Base-by-base conservation (phyloP, 35 echinoderm and acorn worm genomes). In the Heliocidaris erythrogramma region DNA sequence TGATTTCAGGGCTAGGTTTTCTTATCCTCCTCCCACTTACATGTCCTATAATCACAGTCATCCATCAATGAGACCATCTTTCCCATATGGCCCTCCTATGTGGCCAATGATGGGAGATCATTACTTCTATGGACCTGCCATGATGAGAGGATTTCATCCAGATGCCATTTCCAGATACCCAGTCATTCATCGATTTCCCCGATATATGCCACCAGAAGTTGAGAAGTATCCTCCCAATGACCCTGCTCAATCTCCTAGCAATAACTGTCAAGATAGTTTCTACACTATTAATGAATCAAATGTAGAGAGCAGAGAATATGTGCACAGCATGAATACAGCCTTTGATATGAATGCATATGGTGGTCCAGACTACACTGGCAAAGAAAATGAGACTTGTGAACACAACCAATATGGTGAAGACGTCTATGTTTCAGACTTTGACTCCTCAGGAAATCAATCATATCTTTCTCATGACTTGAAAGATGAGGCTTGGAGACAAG, bases 41-140 rank as follows among this genome's bases (percentile, higher is more conserved):
- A 47, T 47, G 31, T 9, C 87, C 8, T 47, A 89, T 13, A 32
- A 89, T 32, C 47, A 89, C 29, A n/a, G 18, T 89, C 14, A 89
- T 48, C 87, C 87, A 21, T 2, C 87, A 32, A 89, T 32, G 87
- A 48, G 31, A 89, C 31, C 87, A 42, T 27, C 47, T 12, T 35
- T 48, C 87, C 87, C 87, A 9, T 48, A 89, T 47, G 12, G 47
- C 30, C 87, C 87, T 32, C 47, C 31, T 48, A 47, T 89, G 31
- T 89, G 87, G 87, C 47, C 87, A 89, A 89, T 89, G 87, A 89
- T 32, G 47, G 29, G 31, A 47, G 31, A 32, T 47, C 47, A 12
- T 48, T 47, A 48, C 32, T 89, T 89, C 87, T 89, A 89, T 89
- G 87, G 87, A 89, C 87, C 31, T 35, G 31, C 87, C 14, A 32